Base-by-base conservation (phyloP, 2,797 vertebrate species). In the Staurois parvus region DNA sequence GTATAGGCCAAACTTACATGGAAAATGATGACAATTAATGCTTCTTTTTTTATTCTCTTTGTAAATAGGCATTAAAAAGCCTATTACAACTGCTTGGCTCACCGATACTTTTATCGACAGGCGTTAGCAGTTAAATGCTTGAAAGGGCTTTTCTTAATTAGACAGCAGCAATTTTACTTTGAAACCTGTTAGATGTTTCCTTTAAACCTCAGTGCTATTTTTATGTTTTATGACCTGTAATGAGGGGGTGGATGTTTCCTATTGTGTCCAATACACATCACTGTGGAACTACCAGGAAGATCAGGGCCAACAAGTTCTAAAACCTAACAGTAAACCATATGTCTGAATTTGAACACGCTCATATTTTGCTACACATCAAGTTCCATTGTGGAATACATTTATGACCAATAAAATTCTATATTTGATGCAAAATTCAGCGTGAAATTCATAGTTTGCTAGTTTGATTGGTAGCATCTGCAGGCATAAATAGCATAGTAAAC, bases 111-210 rank as follows among this genome's bases (percentile, higher is more conserved):
- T 48, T 84, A 32, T 72, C 52, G 37, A 2, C 11, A 73, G 37
- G 76, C 40, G 67, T 79, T 79, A 72, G 34, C 68, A 72, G 69
- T 66, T 74, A 78, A 72, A 37, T 72, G 28, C 81, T 83, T 83
- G 76, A 87, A 87, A 87, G 81, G 28, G 2, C 62, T 52, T 59
- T 67, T 81, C 37, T n/a, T 83, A 87, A 87, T 79, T 74, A 75
- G 85, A 83, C 40, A 78, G 56, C 59, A 56, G 72, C 56, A 24
- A 77, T 62, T 48, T 81, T 78, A 73, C 79, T 86, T 86, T 78
- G 79, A 86, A 76, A 87, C 69, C 62, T 68, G 69, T 87, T 68
- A 74, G 42, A 79, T 32, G 66, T 86, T 83, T 74, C 85, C 78
- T 86, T 86, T 87, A 42, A 74, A 79, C 56, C 67, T 79, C 30